phyloP scores from a whole-genome alignment of 2,113 vertebrate genomes.

The Paralichthys olivaceus region DNA sequence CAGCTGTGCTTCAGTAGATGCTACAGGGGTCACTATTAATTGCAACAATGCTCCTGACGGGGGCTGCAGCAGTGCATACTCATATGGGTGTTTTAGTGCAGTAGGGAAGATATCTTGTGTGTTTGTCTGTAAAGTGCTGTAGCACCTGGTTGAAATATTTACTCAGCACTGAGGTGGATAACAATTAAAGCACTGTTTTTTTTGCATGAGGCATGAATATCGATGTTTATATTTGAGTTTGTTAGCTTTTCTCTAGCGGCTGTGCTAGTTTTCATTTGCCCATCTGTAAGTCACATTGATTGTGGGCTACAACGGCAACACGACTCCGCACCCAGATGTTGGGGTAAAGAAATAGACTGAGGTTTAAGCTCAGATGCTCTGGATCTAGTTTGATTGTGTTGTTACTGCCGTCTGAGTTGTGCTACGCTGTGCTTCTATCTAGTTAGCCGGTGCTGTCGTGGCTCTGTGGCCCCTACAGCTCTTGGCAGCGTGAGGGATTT shows the following conservation, averaged over 20 bases:
- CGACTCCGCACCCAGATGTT: neutral
- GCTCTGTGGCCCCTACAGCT: conserved; percentile 27
- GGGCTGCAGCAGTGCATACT: conserved; percentile 33
- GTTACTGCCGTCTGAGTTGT: conserved; percentile 7
- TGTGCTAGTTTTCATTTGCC: conserved; percentile 23
- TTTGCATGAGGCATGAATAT: conserved; percentile 62
- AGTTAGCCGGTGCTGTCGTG: conserved; percentile 16
- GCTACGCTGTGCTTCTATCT: conserved; percentile 8
- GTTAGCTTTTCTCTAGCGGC: conserved; percentile 4
- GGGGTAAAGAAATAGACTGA: neutral
- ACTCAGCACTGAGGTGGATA: conserved; percentile 28
- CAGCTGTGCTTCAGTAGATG: conserved; percentile 50
- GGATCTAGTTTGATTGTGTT: conserved; percentile 28
- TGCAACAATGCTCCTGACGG: conserved; percentile 38
- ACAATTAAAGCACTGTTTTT: conserved; percentile 46
- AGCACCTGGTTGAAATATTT: conserved; percentile 31
- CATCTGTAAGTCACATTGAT: conserved; percentile 15
- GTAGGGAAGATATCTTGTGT: conserved; percentile 24
- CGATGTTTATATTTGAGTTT: conserved; percentile 38
- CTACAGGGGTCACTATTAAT: conserved; percentile 37
- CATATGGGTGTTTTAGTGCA: conserved; percentile 31
- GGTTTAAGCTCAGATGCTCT: conserved; percentile 10
- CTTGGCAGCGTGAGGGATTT: conserved; percentile 56
- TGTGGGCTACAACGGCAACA: neutral
- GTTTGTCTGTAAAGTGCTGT: conserved; percentile 38